Conservation (phyloP, 1,140 invertebrate genomes). For the Pseudomyrmex sp. region DNA sequence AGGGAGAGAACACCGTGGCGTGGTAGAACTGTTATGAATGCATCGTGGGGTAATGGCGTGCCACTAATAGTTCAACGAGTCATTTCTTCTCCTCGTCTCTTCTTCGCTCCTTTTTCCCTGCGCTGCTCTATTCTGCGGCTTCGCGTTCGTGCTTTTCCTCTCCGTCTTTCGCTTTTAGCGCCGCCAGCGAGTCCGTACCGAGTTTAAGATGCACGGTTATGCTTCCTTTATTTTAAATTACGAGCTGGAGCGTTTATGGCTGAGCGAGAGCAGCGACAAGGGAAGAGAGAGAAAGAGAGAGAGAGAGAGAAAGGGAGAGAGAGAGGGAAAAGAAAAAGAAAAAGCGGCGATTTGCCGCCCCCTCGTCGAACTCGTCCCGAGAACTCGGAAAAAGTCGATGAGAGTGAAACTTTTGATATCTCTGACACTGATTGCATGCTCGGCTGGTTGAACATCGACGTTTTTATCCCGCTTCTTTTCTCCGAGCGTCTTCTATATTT, state of each 20-base stretch:
- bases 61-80: conserved; percentile 76
- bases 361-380: conserved; percentile 66
- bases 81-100: conserved; percentile 52
- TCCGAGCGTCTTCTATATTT: conserved; percentile 35
- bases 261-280: conserved; percentile 56
- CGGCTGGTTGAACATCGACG: conserved; percentile 52
- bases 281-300: conserved; percentile 31
- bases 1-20: conserved; percentile 51
- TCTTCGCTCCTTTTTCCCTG: conserved; percentile 6
- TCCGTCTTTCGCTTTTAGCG: conserved; percentile 31
- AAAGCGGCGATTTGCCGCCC: conserved; percentile 41
- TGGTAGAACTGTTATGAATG: conserved; percentile 70
- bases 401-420: conserved; percentile 65
- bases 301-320: not conserved
- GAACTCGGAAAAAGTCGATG: conserved; percentile 62
- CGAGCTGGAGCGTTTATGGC: conserved; percentile 74
- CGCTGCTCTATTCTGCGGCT: conserved; percentile 48
- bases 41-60: conserved; percentile 76
- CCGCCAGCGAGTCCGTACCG: conserved; percentile 43
- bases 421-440: conserved; percentile 61
- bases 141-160: conserved; percentile 46
- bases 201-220: conserved; percentile 77
- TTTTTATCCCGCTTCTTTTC: conserved; percentile 45
- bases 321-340: not conserved
- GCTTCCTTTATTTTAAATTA: conserved; percentile 78